phyloP scores from a whole-genome alignment of 2,797 vertebrate genomes.

The Sebastes cheni region DNA sequence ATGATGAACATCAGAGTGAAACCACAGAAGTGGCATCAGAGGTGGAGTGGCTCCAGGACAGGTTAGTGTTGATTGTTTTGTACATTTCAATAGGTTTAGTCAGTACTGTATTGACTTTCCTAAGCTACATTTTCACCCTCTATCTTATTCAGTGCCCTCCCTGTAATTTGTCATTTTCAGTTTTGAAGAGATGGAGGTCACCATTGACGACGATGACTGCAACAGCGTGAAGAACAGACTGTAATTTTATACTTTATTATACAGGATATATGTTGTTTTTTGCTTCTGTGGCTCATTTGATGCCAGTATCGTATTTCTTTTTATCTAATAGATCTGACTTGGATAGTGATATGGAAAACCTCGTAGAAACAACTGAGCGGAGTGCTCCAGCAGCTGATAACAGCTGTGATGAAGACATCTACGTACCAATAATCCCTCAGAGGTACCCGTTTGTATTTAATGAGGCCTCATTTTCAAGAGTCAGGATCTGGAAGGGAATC shows the following conservation, averaged over 20 bases:
- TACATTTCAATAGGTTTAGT: background rate
- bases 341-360: background rate
- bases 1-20: background rate
- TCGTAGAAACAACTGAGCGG: background rate
- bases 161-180: slow-evolving; percentile 1
- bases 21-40: background rate
- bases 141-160: background rate
- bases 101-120: background rate
- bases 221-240: background rate
- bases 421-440: slow-evolving; percentile 9
- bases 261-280: background rate
- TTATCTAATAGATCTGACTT: background rate
- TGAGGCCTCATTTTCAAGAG: background rate
- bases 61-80: background rate
- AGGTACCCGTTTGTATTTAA: background rate
- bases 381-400: background rate
- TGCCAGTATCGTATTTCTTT: background rate
- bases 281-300: background rate
- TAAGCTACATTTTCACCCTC: background rate
- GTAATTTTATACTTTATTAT: background rate
- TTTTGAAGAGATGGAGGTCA: slow-evolving; percentile 25
- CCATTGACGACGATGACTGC: background rate
- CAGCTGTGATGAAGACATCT: slow-evolving; percentile 7
- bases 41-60: background rate
- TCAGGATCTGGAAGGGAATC: background rate